Evolutionary conservation across 2,113 vertebrate species (phyloP).

Genomic region (Eira barbara): DNA sequence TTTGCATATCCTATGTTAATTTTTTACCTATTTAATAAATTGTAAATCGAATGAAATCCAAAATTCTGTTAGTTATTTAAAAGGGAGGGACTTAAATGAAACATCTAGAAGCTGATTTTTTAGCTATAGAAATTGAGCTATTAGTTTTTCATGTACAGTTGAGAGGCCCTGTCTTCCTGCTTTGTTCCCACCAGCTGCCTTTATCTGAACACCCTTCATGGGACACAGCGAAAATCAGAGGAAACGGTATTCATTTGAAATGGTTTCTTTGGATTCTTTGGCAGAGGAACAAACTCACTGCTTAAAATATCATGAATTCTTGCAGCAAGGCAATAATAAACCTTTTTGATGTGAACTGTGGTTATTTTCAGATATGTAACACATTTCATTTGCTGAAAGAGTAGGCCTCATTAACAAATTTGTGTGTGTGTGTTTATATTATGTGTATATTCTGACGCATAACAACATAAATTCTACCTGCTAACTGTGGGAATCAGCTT

Average conservation of each 20-base stretch:
- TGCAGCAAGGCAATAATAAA: background rate
- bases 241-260: background rate
- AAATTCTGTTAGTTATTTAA: background rate
- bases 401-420: background rate
- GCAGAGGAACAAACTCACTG: background rate
- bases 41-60: background rate
- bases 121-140: background rate
- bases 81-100: background rate
- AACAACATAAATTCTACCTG: background rate
- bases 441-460: background rate
- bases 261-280: background rate
- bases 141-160: background rate
- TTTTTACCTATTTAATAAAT: background rate
- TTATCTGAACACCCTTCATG: background rate
- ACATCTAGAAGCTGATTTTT: background rate
- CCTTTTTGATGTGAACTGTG: background rate
- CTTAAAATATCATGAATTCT: background rate
- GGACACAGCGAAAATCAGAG: background rate
- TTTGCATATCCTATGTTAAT: background rate
- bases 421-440: background rate
- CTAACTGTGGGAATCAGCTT: background rate
- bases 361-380: background rate
- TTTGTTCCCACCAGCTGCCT: background rate
- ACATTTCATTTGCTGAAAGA: constrained; percentile 26
- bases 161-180: background rate